Evolutionary conservation across 1,140 invertebrate species (phyloP), one percentile per base, ranked within the genome.

Genomic region (Brachionus rubens): DNA sequence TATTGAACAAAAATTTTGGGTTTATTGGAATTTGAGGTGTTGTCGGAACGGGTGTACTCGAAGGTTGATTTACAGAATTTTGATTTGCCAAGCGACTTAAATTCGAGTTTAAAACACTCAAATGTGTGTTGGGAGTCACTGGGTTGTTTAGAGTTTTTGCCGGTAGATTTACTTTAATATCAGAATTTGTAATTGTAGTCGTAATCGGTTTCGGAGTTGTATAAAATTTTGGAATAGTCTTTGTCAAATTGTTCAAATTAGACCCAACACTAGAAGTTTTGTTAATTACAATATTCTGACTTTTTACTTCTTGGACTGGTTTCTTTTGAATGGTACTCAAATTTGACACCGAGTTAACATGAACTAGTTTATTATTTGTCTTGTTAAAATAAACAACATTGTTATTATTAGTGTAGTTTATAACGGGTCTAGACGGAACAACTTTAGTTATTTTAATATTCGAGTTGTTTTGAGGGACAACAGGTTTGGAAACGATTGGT

Each of bases 381-480:
- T 65, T 65, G 36, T 62, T 62, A 30, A 36, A 62, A 62, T 24
- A 65, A 24, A 65, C 36, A 16, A 65, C 30, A 43, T 65, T 65
- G 19, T 24, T 26, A 24, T 36, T 65, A 19, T 24, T 14, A 24
- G 24, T 12, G 19, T 41, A 43, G 43, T 43, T 43, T n/a, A 43
- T 24, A 46, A 46, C 43, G 5, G 59, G 59, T 24, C 30, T 65
- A 14, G 59, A 65, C 5, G 59, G 43, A 14, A 65, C 59, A 16
- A 65, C 59, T 65, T 65, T 65, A 28, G 59, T 65, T 65, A 65
- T 65, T 41, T 65, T 65, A 21, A 65, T 65, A 46, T 65, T 65
- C 24, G 59, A 43, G n/a, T 43, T 43, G n/a, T 43, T 46, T 43
- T 65, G 59, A 24, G 59, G 3, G 12, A 14, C 9, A 43, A 24